phyloP scores from a whole-genome alignment of 2,797 vertebrate species.

The Tamandua tetradactyla region DNA sequence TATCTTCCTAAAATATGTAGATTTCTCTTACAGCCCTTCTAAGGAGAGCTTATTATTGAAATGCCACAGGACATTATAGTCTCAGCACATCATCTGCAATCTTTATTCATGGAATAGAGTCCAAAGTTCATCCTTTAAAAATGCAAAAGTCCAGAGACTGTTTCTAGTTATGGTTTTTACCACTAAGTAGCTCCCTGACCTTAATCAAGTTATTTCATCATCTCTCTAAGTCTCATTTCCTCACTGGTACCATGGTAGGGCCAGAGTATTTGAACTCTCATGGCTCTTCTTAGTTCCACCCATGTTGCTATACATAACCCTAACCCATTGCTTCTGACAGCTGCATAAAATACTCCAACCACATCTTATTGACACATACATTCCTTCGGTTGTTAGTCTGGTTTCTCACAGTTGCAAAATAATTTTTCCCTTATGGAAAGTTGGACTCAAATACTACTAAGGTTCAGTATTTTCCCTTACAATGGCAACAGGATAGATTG shows the following conservation, averaged over 20 bases:
- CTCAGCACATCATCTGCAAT: neutral
- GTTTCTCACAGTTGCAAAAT: neutral
- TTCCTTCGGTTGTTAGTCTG: neutral
- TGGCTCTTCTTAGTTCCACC: neutral
- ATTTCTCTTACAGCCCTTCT: neutral
- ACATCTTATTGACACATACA: neutral
- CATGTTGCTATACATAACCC: neutral
- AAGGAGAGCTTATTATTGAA: conserved; percentile 1
- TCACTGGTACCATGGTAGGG: neutral
- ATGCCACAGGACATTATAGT: neutral
- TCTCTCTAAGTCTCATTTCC: neutral
- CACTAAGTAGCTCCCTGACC: neutral
- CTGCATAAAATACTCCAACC: neutral
- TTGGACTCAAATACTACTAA: neutral
- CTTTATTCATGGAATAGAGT: neutral
- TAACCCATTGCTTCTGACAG: neutral
- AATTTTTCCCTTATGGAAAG: neutral
- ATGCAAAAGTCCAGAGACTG: neutral
- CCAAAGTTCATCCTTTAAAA: neutral
- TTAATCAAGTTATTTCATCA: neutral
- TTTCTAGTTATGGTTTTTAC: neutral
- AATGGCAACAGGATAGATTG: neutral
- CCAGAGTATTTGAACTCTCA: neutral
- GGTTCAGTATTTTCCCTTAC: neutral
- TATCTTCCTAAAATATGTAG: neutral